Evolutionary conservation across 2,113 vertebrate genomes (phyloP).

Genomic region (Channa argus): DNA sequence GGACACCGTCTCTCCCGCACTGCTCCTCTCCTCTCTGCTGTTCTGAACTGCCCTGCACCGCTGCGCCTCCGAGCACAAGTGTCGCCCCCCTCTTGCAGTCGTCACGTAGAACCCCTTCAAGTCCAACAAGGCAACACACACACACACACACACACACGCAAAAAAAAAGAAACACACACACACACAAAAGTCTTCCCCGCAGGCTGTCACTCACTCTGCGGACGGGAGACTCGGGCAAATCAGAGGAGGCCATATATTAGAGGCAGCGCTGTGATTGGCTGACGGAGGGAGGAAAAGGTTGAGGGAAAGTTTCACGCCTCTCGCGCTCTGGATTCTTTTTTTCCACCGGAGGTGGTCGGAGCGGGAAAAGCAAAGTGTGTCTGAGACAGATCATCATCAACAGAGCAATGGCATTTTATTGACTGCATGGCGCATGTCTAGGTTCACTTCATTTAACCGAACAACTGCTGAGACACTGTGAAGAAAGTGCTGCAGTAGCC

Average conservation of each 20-base stretch:
- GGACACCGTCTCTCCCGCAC: constrained; percentile 76
- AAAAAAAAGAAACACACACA: no score
- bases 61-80: constrained; percentile 76
- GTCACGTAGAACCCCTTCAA: constrained; percentile 78
- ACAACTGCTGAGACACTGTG: no score
- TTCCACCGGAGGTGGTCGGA: constrained; percentile 10
- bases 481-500: no score
- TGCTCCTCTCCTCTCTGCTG: constrained; percentile 77
- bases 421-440: not conserved
- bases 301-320: constrained; percentile 72
- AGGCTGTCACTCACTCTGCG: constrained; percentile 76
- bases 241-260: constrained; percentile 46
- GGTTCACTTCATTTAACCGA: not conserved
- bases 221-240: constrained; percentile 71
- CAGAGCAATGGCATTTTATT: not conserved
- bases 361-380: constrained; percentile 55
- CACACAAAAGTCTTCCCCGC: constrained; percentile 38
- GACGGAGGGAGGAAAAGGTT: constrained; percentile 62
- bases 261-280: constrained; percentile 72
- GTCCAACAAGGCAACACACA: constrained; percentile 64
- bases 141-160: not conserved
- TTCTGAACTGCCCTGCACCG: constrained; percentile 66
- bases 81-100: constrained; percentile 70
- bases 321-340: constrained; percentile 22
- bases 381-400: not conserved